Conservation (phyloP, 30 jellyfish, hydroid and myxozoan genomes). For the Aurelia coerulea region DNA sequence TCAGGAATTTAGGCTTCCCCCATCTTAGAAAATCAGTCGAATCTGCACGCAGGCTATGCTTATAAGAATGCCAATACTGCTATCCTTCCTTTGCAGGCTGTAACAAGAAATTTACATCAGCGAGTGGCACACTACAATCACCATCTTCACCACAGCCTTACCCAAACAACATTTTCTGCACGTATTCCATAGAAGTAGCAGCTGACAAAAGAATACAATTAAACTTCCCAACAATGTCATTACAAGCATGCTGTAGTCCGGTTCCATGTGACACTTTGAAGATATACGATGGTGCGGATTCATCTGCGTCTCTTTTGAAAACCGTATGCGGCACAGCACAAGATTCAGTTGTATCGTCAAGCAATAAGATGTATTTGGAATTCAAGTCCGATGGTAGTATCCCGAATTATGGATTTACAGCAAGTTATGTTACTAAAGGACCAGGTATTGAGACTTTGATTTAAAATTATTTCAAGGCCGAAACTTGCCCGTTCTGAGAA, state of each 20-base stretch:
- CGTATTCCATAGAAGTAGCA: constrained; percentile 11
- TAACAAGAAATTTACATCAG: constrained; percentile 44
- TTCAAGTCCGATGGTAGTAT: constrained; percentile 13
- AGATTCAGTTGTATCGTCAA: not conserved
- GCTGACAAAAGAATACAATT: constrained; percentile 8
- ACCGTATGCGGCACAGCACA: constrained; percentile 2
- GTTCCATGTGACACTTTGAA: not conserved
- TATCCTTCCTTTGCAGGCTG: constrained; percentile 47
- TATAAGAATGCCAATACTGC: no score
- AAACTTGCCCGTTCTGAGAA: no score
- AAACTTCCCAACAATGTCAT: constrained; percentile 6
- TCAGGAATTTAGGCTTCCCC: no score
- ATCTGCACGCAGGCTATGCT: no score
- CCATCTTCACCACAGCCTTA: constrained; percentile 65
- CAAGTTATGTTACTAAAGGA: constrained; percentile 5
- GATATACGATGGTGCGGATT: constrained; percentile 12
- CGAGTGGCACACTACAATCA: constrained; percentile 53
- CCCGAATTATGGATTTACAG: constrained; percentile 37
- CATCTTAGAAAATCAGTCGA: no score
- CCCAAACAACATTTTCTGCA: constrained; percentile 48
- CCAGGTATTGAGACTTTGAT: not conserved
- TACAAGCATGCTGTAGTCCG: not conserved
- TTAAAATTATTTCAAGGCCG: not conserved
- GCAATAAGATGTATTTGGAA: constrained; percentile 16
- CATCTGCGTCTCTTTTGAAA: not conserved